Evolutionary conservation across 2,888 invertebrate genomes (phyloP).

Genomic region (Oxycera nigricornis): DNA sequence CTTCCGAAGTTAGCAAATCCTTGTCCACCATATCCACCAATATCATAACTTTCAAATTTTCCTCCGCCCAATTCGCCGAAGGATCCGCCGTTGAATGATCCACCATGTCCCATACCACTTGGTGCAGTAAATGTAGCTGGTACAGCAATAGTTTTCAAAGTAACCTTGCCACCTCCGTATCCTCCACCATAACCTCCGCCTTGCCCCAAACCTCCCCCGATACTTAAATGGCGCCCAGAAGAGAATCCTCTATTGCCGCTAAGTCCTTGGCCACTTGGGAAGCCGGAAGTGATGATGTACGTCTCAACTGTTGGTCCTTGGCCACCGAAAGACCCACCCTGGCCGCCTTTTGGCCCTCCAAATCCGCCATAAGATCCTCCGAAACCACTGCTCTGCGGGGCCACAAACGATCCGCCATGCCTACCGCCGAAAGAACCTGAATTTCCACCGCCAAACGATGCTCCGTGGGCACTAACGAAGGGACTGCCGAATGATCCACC

Average conservation of each 20-base stretch:
- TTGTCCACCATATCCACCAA: not conserved
- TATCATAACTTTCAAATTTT: not conserved
- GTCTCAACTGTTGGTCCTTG: slow-evolving; percentile 24
- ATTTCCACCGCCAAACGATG: slow-evolving; percentile 3
- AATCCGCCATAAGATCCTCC: slow-evolving; percentile 2
- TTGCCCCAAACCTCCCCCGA: slow-evolving; percentile 29
- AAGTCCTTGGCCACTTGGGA: not conserved
- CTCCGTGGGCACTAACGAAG: slow-evolving; percentile 7
- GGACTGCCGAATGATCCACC: not conserved
- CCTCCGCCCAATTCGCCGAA: slow-evolving; percentile 13
- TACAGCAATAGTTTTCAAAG: slow-evolving; percentile 12
- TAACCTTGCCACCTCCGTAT: slow-evolving; percentile 16
- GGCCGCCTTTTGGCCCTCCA: not conserved
- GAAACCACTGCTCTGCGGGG: not conserved
- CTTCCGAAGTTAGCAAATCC: not conserved
- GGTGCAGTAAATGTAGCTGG: slow-evolving; percentile 20
- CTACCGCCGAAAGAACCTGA: slow-evolving; percentile 27
- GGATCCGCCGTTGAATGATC: not conserved
- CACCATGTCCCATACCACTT: not conserved
- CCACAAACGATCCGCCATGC: not conserved
- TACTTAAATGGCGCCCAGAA: not conserved
- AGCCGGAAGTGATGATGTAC: not conserved
- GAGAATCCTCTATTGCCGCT: slow-evolving; percentile 21
- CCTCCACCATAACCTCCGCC: slow-evolving; percentile 33
- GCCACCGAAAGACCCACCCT: slow-evolving; percentile 1